Percentiles rank a stretch among this genome's conserved stretches.
phyloP scores from a whole-genome alignment of 2,888 invertebrate species.

The Macrostomum cliftonense region DNA sequence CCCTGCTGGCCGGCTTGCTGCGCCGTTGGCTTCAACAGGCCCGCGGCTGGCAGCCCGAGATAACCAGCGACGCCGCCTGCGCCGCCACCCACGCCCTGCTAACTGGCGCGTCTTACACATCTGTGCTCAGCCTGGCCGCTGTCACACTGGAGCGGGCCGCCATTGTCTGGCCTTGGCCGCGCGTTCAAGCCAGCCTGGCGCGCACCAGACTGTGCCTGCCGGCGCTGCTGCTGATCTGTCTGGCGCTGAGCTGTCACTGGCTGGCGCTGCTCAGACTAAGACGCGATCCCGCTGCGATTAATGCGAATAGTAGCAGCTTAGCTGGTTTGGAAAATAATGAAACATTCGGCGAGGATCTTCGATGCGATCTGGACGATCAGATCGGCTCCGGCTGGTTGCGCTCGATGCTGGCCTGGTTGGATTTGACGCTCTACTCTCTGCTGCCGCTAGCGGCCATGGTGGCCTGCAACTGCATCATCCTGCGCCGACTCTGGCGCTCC shows the following conservation, averaged over 20 bases:
- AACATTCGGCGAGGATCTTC: constrained; percentile 13
- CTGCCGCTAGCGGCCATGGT: constrained; percentile 25
- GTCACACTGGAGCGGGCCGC: constrained; percentile 29
- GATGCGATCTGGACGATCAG: constrained; percentile 16
- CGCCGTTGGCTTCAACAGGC: constrained; percentile 26
- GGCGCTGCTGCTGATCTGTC: constrained; percentile 17
- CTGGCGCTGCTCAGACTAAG: constrained; percentile 20
- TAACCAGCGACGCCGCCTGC: constrained; percentile 20
- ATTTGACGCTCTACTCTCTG: constrained; percentile 26
- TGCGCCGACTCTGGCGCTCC: constrained; percentile 22
- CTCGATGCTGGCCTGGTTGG: constrained; percentile 27
- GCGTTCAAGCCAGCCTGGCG: constrained; percentile 22
- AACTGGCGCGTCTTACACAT: constrained; percentile 24
- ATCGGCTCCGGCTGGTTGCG: background rate
- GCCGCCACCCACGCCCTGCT: constrained; percentile 20
- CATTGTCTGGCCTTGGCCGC: constrained; percentile 26
- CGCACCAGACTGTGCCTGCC: constrained; percentile 21
- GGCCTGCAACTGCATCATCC: constrained; percentile 25
- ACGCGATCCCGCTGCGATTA: background rate
- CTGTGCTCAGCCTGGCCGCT: constrained; percentile 28
- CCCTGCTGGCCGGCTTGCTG: constrained; percentile 23
- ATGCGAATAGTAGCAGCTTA: constrained; percentile 8
- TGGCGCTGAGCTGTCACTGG: constrained; percentile 24
- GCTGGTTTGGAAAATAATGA: constrained; percentile 13
- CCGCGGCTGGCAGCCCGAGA: constrained; percentile 18